phyloP scores from a whole-genome alignment of 2,113 vertebrate species.

The Actenoides hombroni region DNA sequence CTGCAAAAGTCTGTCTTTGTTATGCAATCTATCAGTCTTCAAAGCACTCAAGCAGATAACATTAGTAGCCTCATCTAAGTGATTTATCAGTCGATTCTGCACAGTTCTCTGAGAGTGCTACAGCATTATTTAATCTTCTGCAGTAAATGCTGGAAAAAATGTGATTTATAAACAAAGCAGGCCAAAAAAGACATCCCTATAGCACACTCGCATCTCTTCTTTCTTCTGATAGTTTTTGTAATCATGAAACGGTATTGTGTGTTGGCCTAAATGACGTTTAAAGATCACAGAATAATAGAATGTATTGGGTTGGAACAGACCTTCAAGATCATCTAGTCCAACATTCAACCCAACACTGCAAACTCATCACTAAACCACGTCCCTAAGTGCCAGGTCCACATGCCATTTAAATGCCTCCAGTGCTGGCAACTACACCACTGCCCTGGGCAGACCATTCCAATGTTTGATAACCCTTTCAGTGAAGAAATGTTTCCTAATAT shows the following conservation, averaged over 20 bases:
- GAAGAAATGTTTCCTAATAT: no score
- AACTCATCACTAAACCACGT: no score
- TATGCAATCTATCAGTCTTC: neutral
- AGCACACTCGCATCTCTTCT: neutral
- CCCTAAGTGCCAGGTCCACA: no score
- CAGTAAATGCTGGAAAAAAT: neutral
- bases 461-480: no score
- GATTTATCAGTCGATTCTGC: neutral
- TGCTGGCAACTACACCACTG: no score
- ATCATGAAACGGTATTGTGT: rapidly evolving
- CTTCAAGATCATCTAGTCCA: no score
- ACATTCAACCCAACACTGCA: no score
- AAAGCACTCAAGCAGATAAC: neutral
- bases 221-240: neutral
- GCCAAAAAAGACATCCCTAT: neutral
- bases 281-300: neutral
- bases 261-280: neutral
- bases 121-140: neutral
- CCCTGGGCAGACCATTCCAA: no score
- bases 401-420: no score
- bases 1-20: neutral
- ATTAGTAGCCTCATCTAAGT: neutral
- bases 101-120: neutral
- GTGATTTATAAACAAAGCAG: neutral
- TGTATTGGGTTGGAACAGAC: no score